Evolutionary conservation across 2,113 vertebrate species (phyloP).

Genomic region (Corynorhinus townsendii): DNA sequence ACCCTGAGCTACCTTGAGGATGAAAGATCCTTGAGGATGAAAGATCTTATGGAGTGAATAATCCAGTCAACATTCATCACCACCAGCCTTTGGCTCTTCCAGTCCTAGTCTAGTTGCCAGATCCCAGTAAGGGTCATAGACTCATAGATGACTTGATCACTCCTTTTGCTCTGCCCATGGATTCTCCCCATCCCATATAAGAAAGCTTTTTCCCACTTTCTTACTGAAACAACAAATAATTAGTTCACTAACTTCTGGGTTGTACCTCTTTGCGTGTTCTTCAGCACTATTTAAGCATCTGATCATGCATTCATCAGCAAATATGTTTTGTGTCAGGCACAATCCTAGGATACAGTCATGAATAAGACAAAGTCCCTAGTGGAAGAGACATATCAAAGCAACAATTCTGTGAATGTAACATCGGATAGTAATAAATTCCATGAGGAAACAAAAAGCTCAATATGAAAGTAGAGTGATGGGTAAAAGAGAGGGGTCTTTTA

Average conservation of each 20-base stretch:
- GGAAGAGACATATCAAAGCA: neutral
- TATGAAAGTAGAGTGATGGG: neutral
- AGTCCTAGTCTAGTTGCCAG: neutral
- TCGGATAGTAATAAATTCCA: neutral
- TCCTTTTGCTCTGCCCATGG: neutral
- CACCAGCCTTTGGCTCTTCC: neutral
- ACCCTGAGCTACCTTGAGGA: neutral
- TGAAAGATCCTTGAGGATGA: neutral
- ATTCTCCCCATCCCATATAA: neutral
- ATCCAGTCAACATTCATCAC: neutral
- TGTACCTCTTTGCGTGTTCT: neutral
- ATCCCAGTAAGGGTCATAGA: neutral
- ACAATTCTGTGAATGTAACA: neutral
- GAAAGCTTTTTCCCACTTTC: neutral
- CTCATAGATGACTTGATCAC: neutral
- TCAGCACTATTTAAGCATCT: neutral
- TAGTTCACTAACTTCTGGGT: neutral
- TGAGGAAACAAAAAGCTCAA: neutral
- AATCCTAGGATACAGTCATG: neutral
- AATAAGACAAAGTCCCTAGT: neutral
- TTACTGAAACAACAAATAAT: neutral
- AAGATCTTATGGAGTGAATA: neutral
- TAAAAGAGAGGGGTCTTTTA: neutral
- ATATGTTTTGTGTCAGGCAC: neutral
- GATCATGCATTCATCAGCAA: neutral